phyloP scores from a whole-genome alignment of 2,888 invertebrate genomes.

The Gnatocerus cornutus region DNA sequence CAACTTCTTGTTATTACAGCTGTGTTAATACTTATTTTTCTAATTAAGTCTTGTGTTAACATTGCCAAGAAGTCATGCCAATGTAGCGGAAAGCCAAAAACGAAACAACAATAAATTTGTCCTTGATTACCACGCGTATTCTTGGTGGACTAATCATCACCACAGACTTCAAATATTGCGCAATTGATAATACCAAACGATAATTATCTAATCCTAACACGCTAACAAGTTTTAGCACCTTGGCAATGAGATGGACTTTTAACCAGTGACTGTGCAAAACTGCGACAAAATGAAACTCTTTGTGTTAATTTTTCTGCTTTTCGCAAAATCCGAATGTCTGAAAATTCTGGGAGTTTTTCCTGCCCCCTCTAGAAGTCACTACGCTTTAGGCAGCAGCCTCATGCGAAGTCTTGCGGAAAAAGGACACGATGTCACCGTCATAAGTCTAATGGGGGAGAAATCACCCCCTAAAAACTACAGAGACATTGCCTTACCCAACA shows the following conservation, averaged over 20 bases:
- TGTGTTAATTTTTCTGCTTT: too few relatives aligned
- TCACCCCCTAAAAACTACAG: slow-evolving; percentile 53
- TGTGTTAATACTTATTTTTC: neutral
- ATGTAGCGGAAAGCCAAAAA: neutral
- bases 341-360: slow-evolving; percentile 33
- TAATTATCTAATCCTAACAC: too few relatives aligned
- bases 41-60: neutral
- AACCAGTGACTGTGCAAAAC: too few relatives aligned
- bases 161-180: too few relatives aligned
- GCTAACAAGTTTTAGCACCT: too few relatives aligned
- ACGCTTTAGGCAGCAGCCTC: slow-evolving; percentile 62
- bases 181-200: too few relatives aligned
- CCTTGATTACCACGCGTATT: too few relatives aligned
- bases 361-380: slow-evolving; percentile 54
- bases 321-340: neutral
- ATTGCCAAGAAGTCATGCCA: neutral
- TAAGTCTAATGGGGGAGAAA: slow-evolving; percentile 57
- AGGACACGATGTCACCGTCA: slow-evolving; percentile 73
- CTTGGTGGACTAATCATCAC: too few relatives aligned
- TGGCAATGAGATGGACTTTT: too few relatives aligned
- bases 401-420: slow-evolving; percentile 72
- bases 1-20: neutral
- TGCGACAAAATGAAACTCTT: too few relatives aligned
- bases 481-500: slow-evolving; percentile 42
- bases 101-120: neutral